Evolutionary conservation across 2,888 invertebrate genomes (phyloP).

Genomic region (Eilema sororculum): DNA sequence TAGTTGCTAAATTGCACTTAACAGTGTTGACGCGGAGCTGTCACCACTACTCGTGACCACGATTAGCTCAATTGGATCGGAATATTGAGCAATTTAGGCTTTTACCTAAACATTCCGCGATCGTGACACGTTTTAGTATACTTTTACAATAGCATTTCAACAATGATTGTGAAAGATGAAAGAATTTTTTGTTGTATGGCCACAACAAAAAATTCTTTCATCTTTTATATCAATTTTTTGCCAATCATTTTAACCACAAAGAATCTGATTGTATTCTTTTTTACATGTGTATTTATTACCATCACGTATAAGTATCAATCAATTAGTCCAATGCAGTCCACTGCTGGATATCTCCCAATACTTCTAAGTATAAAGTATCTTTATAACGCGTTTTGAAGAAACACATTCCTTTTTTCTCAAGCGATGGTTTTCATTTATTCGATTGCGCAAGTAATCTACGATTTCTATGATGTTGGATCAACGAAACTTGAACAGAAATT

Average conservation of each 20-base stretch:
- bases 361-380: too few species aligned
- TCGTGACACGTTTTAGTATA: constrained; percentile 5
- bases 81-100: constrained; percentile 4
- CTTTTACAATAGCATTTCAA: constrained; percentile 1
- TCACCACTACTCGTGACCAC: constrained; percentile 4
- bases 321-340: too few species aligned
- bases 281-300: neutral
- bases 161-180: too few species aligned
- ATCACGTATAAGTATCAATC: neutral
- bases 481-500: too few species aligned
- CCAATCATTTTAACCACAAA: neutral
- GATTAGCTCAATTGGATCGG: neutral
- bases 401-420: too few species aligned
- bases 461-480: too few species aligned
- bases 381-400: too few species aligned
- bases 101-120: constrained; percentile 7
- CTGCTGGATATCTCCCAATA: too few species aligned
- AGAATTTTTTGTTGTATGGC: too few species aligned
- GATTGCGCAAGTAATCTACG: too few species aligned
- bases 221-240: neutral
- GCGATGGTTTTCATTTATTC: too few species aligned
- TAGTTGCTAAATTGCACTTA: neutral
- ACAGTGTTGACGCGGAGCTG: neutral
- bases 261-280: neutral
- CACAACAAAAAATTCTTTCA: neutral